A percentile compares a stretch with the other conserved stretches of the same genome.
Evolutionary conservation across 2,888 invertebrate genomes (phyloP).

Genomic region (Scelioninae gen. 1): DNA sequence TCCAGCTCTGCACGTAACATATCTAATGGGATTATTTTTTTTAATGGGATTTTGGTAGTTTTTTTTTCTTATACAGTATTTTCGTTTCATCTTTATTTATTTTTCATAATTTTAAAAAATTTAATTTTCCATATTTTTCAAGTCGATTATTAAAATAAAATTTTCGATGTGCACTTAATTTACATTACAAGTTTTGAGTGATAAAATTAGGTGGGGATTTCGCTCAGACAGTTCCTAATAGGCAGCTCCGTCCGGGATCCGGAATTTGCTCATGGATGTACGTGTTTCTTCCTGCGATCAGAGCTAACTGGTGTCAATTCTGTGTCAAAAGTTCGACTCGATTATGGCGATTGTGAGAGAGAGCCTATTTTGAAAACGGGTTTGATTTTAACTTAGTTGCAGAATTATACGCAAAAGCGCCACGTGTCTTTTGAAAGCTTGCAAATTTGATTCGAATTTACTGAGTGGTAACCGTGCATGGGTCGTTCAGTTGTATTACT

Average conservation of each 20-base stretch:
- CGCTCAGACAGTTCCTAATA: slow-evolving; percentile 80
- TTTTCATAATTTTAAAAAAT: no score
- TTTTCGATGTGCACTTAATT: no score
- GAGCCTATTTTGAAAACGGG: slow-evolving; percentile 26
- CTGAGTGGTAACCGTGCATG: not conserved
- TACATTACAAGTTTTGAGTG: no score
- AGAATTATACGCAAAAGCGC: not conserved
- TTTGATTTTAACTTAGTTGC: slow-evolving; percentile 26
- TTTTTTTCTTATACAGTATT: no score
- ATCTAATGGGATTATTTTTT: no score
- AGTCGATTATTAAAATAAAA: no score
- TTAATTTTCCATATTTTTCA: no score
- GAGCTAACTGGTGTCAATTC: slow-evolving; percentile 54
- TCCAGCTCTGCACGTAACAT: no score
- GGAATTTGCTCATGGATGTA: slow-evolving; percentile 41
- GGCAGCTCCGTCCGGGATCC: slow-evolving; percentile 78
- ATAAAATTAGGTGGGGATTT: no score
- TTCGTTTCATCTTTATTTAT: no score
- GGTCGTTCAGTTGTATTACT: not conserved
- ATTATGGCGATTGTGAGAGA: slow-evolving; percentile 26
- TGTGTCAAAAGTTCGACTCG: slow-evolving; percentile 50
- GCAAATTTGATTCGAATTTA: slow-evolving; percentile 54
- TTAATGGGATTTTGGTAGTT: no score
- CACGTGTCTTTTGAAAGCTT: slow-evolving; percentile 31
- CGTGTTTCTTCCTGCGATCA: slow-evolving; percentile 41